These are phyloP conservation scores for Peucedramus taeniatus DNA, from an alignment of 2,113 vertebrate species.

Conservation along the genomic window DNA sequence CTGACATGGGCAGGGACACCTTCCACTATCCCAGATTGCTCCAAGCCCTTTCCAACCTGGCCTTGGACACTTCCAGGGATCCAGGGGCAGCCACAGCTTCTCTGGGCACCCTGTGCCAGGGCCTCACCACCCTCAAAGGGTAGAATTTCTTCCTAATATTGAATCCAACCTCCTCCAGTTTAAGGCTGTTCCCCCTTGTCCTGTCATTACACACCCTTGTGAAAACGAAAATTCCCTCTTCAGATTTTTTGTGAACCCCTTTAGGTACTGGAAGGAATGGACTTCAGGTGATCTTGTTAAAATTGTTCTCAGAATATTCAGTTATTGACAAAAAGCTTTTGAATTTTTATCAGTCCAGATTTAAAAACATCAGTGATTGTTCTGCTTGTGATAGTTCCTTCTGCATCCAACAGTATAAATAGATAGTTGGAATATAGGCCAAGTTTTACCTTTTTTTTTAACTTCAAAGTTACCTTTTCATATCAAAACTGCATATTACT, in stretches of 20 bases:
- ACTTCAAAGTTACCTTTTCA: neutral
- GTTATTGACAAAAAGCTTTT: neutral
- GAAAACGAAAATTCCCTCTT: neutral
- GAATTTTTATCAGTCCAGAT: neutral
- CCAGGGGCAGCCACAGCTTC: neutral
- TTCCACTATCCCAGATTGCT: accelerated
- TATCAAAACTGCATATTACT: neutral
- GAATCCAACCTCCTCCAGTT: neutral
- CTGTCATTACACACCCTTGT: accelerated
- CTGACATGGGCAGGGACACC: neutral
- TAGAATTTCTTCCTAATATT: neutral
- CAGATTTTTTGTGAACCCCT: neutral
- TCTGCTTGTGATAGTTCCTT: neutral
- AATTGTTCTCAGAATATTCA: neutral
- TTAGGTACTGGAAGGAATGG: neutral
- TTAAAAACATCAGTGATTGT: neutral
- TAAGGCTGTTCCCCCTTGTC: neutral
- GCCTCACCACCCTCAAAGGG: accelerated
- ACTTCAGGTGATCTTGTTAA: neutral
- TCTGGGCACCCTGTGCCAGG: neutral
- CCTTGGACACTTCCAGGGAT: neutral
- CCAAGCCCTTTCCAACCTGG: accelerated
- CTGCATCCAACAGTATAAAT: neutral
- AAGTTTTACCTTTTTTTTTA: neutral
- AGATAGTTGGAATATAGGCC: neutral